Conservation (phyloP, 2,113 vertebrate genomes). For the Talpa occidentalis region DNA sequence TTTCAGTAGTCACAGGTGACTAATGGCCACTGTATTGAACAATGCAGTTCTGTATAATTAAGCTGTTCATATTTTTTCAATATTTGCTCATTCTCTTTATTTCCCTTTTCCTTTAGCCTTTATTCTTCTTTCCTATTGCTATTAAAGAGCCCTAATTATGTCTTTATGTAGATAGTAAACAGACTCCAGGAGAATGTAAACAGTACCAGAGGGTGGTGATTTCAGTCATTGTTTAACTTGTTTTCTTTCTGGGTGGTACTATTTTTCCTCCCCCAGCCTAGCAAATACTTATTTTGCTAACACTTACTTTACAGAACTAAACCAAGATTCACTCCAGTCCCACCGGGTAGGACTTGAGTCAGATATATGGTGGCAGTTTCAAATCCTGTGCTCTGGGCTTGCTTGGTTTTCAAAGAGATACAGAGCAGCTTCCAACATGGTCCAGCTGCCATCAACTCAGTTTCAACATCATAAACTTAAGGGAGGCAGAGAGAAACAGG, state of each 20-base stretch:
- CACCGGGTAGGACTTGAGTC: background rate
- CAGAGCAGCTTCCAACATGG: background rate
- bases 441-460: background rate
- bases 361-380: background rate
- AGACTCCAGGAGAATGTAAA: constrained; percentile 72
- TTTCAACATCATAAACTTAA: background rate
- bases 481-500: background rate
- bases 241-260: constrained; percentile 68
- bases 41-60: background rate
- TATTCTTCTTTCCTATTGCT: constrained; percentile 14
- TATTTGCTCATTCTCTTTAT: constrained; percentile 55
- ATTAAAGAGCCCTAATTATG: constrained; percentile 71
- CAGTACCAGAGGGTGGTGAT: constrained; percentile 50
- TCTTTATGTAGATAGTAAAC: constrained; percentile 66
- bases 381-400: background rate
- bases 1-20: background rate
- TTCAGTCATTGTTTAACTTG: constrained; percentile 67
- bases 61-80: background rate
- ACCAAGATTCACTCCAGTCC: constrained; percentile 28
- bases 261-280: constrained; percentile 22
- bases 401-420: background rate
- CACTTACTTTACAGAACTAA: background rate
- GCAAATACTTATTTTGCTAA: constrained; percentile 37
- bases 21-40: background rate
- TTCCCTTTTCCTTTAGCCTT: constrained; percentile 43